Conservation (phyloP, 2,888 invertebrate species). For the Yponomeuta cagnagella region DNA sequence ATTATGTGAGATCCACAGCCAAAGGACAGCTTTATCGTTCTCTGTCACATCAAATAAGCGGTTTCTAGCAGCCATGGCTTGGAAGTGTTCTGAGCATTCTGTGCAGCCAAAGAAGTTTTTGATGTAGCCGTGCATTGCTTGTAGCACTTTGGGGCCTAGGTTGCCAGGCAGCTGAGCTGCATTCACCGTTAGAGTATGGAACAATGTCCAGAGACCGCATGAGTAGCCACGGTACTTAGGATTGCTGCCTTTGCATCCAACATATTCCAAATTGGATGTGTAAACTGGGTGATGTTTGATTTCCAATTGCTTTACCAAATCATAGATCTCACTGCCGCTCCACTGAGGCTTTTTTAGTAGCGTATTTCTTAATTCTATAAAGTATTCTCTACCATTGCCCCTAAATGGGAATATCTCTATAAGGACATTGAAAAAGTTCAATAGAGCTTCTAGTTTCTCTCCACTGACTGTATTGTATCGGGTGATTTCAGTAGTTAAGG, state of each 20-base stretch:
- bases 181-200: slow-evolving; percentile 92
- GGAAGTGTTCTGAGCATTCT: slow-evolving; percentile 93
- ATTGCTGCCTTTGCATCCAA: slow-evolving; percentile 88
- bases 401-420: slow-evolving; percentile 87
- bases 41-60: slow-evolving; percentile 81
- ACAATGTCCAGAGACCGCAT: slow-evolving; percentile 96
- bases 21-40: slow-evolving; percentile 86
- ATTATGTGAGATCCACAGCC: slow-evolving; percentile 97
- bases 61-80: slow-evolving; percentile 85
- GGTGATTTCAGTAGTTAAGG: slow-evolving; percentile 89
- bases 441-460: slow-evolving; percentile 82
- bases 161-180: slow-evolving; percentile 71
- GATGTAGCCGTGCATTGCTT: slow-evolving; percentile 91
- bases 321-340: slow-evolving; percentile 76
- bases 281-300: slow-evolving; percentile 73
- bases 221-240: slow-evolving; percentile 89
- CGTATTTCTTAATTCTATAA: slow-evolving; percentile 77
- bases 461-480: slow-evolving; percentile 80
- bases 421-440: slow-evolving; percentile 82
- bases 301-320: slow-evolving; percentile 73
- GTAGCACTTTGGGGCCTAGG: slow-evolving; percentile 82
- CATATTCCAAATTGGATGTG: slow-evolving; percentile 75
- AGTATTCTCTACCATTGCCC: slow-evolving; percentile 78
- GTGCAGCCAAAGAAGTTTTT: slow-evolving; percentile 95
- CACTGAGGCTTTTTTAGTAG: slow-evolving; percentile 64